Evolutionary conservation across 1,140 invertebrate genomes (phyloP), one percentile per base, ranked within the genome.

Genomic region (Lepeophtheirus salmonis): DNA sequence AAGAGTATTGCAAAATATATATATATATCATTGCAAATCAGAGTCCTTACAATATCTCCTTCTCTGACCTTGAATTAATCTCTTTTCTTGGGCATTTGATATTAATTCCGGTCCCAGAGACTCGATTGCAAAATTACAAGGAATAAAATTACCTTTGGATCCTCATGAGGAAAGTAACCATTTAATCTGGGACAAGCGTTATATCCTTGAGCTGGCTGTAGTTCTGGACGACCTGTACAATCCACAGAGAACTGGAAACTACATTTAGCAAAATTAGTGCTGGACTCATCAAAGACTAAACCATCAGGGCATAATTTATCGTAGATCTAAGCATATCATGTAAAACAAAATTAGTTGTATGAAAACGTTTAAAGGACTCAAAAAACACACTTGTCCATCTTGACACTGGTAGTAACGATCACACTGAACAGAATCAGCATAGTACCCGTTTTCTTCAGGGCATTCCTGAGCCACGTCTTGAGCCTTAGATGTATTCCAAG

Each of bases 161-260:
- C 83, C 58, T 81, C 78, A 69, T 87, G 83, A 20, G 77, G 77
- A 73, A 82, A 89, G 69, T 81, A 83, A 26, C 85, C 85, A 67
- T 86, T 87, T 20, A 80, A 79, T 59, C 84, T 75, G 12, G 84
- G 84, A 68, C 85, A 92, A 66, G 64, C 66, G 14, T 14, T 16
- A 30, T 4, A 20, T 2, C 2, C 2, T 55, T 57, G 18, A n/a
- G 59, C n/a, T 2, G 50, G 50, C 49, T 86, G 87, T 59, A 89
- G 74, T 73, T 88, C 83, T 18, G 80, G 78, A 64, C 86, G 78
- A 67, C 86, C 83, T 49, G 82, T 82, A 67, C 86, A 91, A 67
- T 89, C 85, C 6, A 89, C 83, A 65, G 51, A 48, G 77, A 88
- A 88, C 65, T 84, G 82, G 68, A 88, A 84, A 71, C 89, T 86